Base-by-base conservation (phyloP, 2,113 vertebrate species). In the Amphiprion ocellaris region DNA sequence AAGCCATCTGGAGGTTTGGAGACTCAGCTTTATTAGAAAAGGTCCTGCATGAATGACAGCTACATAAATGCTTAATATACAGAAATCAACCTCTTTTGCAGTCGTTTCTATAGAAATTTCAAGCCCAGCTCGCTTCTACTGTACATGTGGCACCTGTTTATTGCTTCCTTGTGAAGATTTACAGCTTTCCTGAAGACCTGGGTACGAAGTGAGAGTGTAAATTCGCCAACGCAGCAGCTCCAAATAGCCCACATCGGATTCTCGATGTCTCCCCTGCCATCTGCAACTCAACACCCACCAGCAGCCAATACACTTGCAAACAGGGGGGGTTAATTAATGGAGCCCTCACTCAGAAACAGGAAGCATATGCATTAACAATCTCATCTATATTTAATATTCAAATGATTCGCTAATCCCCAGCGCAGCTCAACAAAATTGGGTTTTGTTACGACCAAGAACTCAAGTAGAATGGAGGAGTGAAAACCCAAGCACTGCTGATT, bases 281-380 rank as follows among this genome's bases (percentile, higher is more conserved):
- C 88, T 92, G 88, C 84, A 91, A 46, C 85, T 75, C 87, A 21
- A 74, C 90, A 76, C 86, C 90, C 89, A 88, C 87, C 63, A 77
- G 65, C 84, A 74, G 63, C 82, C 50, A 56, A 69, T 33, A 33
- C 76, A 67, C 60, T 78, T 53, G 64, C 74, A 67, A 37, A 65
- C 46, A 26, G 61, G 78, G 89, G 72, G 77, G 86, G 90, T 89
- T 92, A 92, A 92, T 92, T 87, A 92, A 83, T 77, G 87, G 69
- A 88, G 63, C 74, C 80, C 69, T 87, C 17, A 61, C 69, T 76
- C 89, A 69, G 68, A 87, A 80, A 85, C 85, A 85, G 76, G 49
- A 17, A 87, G 83, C 70, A 77, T 75, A 80, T 88, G 85, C 85
- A 92, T 91, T 87, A 88, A 93, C 90, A 85, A 91, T 87, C 79